A percentile compares a stretch with the other conserved stretches of the same genome.
phyloP scores from a whole-genome alignment of 2,888 invertebrate species.

The Drosophila ustulata region DNA sequence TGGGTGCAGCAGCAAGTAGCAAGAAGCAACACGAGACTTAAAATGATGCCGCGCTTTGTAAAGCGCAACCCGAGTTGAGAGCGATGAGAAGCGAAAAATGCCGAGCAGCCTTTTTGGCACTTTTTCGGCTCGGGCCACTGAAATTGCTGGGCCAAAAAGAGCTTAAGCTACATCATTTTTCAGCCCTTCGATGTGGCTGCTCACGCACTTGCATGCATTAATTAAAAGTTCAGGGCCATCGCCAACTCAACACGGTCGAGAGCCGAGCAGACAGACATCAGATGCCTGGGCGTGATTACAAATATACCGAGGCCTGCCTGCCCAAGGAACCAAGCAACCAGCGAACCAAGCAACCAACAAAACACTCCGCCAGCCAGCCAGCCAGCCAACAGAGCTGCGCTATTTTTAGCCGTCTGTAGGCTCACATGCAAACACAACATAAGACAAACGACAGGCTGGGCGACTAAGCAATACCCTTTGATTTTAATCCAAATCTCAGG shows the following conservation, averaged over 20 bases:
- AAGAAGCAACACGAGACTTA: conserved; percentile 18
- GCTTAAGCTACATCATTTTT: conserved; percentile 27
- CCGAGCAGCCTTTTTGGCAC: conserved; percentile 12
- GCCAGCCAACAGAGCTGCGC: not conserved
- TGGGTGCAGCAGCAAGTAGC: not conserved
- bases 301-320: conserved; percentile 13
- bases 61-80: conserved; percentile 12
- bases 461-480: not conserved
- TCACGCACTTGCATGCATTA: conserved; percentile 71
- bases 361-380: too few species aligned
- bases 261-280: conserved; percentile 19
- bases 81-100: not conserved
- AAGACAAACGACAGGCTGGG: too few species aligned
- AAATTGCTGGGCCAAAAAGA: conserved; percentile 15
- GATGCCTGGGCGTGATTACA: conserved; percentile 42
- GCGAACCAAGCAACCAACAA: conserved; percentile 1
- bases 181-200: conserved; percentile 27
- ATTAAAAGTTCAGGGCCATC: conserved; percentile 70
- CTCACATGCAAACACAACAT: conserved; percentile 9
- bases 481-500: not conserved
- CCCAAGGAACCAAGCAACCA: not conserved
- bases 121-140: conserved; percentile 7
- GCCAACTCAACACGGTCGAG: not conserved
- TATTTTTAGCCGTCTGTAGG: conserved; percentile 33
- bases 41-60: conserved; percentile 20